Percentiles rank a stretch among this genome's conserved stretches.
These are phyloP conservation scores for Hipparchia sbordonii DNA, from an alignment of 2,888 invertebrate species.

Conservation along the genomic window DNA sequence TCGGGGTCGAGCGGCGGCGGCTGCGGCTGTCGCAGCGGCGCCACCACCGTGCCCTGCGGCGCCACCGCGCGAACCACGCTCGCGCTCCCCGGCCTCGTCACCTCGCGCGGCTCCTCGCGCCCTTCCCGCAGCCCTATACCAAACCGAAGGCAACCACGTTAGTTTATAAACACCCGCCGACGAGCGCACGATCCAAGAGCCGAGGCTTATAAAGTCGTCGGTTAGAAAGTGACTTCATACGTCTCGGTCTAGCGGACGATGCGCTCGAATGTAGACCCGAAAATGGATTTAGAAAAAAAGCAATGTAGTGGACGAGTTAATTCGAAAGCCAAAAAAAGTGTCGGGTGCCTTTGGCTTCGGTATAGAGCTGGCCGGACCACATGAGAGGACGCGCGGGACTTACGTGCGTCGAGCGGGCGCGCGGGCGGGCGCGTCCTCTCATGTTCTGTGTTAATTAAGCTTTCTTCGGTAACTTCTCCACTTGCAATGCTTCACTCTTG, in stretches of 20 bases:
- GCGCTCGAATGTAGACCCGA: conserved; percentile 35
- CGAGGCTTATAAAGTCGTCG: too few relatives aligned
- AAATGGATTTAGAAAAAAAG: conserved; percentile 54
- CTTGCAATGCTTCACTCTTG: conserved; percentile 54
- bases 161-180: conserved; percentile 22
- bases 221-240: background rate
- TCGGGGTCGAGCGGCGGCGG: conserved; percentile 72
- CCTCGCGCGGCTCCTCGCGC: conserved; percentile 46
- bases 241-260: conserved; percentile 1
- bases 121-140: conserved; percentile 85
- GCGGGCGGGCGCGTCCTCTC: conserved; percentile 40
- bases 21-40: conserved; percentile 59
- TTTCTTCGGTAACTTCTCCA: conserved; percentile 58
- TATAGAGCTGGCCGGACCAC: conserved; percentile 52
- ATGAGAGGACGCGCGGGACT: conserved; percentile 49
- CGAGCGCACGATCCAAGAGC: too few relatives aligned
- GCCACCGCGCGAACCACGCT: conserved; percentile 88
- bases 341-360: conserved; percentile 80
- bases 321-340: conserved; percentile 51
- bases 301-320: conserved; percentile 43
- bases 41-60: conserved; percentile 89
- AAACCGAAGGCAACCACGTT: conserved; percentile 91
- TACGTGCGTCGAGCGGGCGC: conserved; percentile 38
- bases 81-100: conserved; percentile 54
- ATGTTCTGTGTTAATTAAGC: conserved; percentile 48